Conservation (phyloP, 1,140 invertebrate genomes). For the Drosophila varians region DNA sequence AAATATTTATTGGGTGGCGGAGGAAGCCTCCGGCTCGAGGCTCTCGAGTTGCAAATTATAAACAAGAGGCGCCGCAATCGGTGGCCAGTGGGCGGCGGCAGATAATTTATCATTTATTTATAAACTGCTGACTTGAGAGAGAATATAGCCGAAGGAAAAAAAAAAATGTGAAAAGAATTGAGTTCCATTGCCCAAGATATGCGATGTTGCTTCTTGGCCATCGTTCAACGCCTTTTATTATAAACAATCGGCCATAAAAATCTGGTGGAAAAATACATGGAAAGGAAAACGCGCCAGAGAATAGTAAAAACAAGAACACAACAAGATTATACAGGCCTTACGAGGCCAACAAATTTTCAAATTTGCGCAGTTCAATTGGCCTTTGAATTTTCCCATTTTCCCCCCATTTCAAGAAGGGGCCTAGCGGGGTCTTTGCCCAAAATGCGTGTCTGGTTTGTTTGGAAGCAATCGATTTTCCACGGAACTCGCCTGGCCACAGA, state of each 20-base stretch:
- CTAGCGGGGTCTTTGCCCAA: neutral
- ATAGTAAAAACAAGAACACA: neutral
- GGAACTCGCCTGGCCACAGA: slow-evolving; percentile 17
- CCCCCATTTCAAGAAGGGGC: slow-evolving; percentile 1
- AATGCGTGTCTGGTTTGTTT: slow-evolving; percentile 7
- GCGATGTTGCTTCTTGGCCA: slow-evolving; percentile 46
- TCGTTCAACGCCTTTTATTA: slow-evolving; percentile 65
- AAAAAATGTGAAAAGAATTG: slow-evolving; percentile 31
- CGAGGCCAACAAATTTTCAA: slow-evolving; percentile 38
- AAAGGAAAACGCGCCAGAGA: slow-evolving; percentile 38
- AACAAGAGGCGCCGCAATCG: slow-evolving; percentile 25
- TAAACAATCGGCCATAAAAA: slow-evolving; percentile 57
- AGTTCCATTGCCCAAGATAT: slow-evolving; percentile 66
- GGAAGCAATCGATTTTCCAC: slow-evolving; percentile 6
- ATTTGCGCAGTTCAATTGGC: slow-evolving; percentile 68
- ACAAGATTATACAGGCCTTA: neutral
- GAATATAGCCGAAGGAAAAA: slow-evolving; percentile 12
- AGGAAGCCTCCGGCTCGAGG: neutral
- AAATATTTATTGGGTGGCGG: slow-evolving; percentile 27
- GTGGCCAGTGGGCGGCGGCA: slow-evolving; percentile 18
- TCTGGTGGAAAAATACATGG: slow-evolving; percentile 47
- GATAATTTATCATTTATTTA: slow-evolving; percentile 79
- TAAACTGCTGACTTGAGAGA: slow-evolving; percentile 39
- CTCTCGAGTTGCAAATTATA: slow-evolving; percentile 22
- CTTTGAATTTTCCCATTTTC: slow-evolving; percentile 24